phyloP scores from a whole-genome alignment of 2,888 invertebrate species.

The Leucophenga maculata region DNA sequence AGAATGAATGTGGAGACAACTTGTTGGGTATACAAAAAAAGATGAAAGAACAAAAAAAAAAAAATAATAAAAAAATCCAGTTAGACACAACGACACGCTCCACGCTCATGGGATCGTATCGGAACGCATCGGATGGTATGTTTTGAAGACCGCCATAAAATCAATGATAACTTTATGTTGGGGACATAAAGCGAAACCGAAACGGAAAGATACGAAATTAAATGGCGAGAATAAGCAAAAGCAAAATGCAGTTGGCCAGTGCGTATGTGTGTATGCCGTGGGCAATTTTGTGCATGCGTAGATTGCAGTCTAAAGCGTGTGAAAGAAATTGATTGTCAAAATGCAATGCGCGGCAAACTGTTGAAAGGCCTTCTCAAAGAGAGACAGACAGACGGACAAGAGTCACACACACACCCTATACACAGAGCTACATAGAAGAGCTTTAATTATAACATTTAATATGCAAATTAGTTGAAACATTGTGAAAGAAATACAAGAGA shows the following conservation, averaged over 20 bases:
- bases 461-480: slow-evolving; percentile 17
- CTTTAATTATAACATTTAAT: slow-evolving; percentile 25
- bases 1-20: slow-evolving; percentile 23
- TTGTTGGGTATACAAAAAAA: neutral
- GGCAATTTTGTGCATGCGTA: slow-evolving; percentile 2
- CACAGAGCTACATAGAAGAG: neutral
- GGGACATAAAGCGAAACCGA: neutral
- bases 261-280: neutral
- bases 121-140: too few relatives aligned
- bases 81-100: slow-evolving; percentile 18
- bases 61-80: slow-evolving; percentile 8
- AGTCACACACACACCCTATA: too few relatives aligned
- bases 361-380: neutral
- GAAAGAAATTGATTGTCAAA: slow-evolving; percentile 1
- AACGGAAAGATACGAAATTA: slow-evolving; percentile 15
- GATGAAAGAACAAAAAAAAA: neutral
- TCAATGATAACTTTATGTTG: slow-evolving; percentile 24
- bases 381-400: neutral
- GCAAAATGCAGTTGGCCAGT: slow-evolving; percentile 8
- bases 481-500: too few relatives aligned
- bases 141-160: slow-evolving; percentile 12
- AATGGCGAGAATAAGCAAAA: slow-evolving; percentile 10
- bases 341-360: neutral
- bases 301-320: too few relatives aligned
- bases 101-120: neutral